These are phyloP conservation scores for Somateria mollissima DNA, from an alignment of 2,797 vertebrate species.

Conservation along the genomic window DNA sequence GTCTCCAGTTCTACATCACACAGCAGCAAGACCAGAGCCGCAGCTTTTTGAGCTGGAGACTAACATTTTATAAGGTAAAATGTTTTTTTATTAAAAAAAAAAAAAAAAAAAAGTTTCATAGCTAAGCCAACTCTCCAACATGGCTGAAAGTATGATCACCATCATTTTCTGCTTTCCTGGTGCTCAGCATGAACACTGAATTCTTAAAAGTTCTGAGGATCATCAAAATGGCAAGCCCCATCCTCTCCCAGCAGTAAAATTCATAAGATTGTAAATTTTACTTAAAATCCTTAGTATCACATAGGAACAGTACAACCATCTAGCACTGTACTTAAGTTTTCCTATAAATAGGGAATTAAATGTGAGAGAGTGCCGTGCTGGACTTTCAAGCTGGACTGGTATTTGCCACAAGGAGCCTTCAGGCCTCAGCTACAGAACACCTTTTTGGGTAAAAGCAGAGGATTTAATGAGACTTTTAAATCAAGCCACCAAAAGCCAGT, in stretches of 20 bases:
- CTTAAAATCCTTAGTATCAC: neutral
- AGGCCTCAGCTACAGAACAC: neutral
- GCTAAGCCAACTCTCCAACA: neutral
- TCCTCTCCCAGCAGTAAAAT: neutral
- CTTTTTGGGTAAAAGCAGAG: neutral
- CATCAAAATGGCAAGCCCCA: neutral
- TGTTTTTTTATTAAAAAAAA: too few relatives aligned
- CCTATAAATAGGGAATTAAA: neutral
- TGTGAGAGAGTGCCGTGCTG: accelerated
- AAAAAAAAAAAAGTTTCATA: neutral
- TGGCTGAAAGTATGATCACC: neutral
- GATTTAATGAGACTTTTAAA: neutral
- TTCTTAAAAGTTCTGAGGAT: neutral
- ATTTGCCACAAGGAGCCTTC: neutral
- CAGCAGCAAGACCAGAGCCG: neutral
- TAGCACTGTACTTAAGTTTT: neutral
- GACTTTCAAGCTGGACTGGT: neutral
- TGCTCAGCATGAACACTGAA: neutral
- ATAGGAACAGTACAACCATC: neutral
- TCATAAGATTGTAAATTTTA: neutral
- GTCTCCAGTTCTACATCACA: neutral
- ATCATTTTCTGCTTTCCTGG: neutral
- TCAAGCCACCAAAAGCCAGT: too few relatives aligned
- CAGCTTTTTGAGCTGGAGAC: neutral
- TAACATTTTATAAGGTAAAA: neutral